A percentile compares a stretch with the other conserved stretches of the same genome.
phyloP scores from a whole-genome alignment of 2,113 vertebrate genomes.

The Sminthopsis crassicaudata region DNA sequence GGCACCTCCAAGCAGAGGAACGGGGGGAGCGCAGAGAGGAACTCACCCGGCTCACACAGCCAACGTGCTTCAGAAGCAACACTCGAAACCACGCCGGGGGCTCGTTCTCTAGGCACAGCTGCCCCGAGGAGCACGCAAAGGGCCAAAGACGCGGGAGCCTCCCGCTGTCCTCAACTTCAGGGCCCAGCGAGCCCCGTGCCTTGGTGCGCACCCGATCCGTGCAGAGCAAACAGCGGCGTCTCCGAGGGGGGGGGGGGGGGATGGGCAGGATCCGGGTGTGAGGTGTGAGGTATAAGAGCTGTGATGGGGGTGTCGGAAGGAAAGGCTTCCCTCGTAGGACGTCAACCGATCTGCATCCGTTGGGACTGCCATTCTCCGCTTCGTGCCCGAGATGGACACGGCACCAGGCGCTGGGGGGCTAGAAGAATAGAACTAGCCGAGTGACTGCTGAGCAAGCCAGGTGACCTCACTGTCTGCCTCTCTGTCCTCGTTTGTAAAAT shows the following conservation, averaged over 20 bases:
- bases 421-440: too few relatives aligned
- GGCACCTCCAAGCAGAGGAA: neutral
- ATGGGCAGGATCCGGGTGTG: neutral
- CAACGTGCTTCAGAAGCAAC: neutral
- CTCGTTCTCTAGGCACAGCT: neutral
- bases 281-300: neutral
- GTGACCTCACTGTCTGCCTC: neutral
- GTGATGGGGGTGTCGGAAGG: neutral
- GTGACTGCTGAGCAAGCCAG: neutral
- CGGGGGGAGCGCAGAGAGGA: neutral
- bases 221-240: too few relatives aligned
- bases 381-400: neutral
- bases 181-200: neutral
- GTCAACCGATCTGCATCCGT: neutral
- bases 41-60: too few relatives aligned
- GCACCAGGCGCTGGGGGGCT: too few relatives aligned
- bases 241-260: neutral
- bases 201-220: neutral
- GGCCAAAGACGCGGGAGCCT: too few relatives aligned
- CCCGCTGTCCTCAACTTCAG: neutral
- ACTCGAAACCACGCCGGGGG: neutral
- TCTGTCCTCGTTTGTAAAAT: neutral
- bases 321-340: neutral
- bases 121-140: too few relatives aligned
- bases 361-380: neutral